Evolutionary conservation across 2,797 vertebrate genomes (phyloP).

Genomic region (Chelmon rostratus): DNA sequence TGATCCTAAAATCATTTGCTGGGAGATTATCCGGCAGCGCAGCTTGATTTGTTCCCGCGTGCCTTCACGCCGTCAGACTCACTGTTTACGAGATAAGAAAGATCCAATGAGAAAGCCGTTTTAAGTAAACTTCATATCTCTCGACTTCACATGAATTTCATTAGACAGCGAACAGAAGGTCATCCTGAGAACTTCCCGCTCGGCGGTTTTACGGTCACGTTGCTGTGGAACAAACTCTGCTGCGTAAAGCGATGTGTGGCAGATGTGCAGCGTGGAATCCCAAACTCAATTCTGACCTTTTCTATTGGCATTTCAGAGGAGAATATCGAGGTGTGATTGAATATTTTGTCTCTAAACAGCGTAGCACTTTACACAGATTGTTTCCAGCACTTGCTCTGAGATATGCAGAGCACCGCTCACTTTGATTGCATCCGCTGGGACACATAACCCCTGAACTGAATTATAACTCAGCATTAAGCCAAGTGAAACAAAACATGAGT

Average conservation of each 20-base stretch:
- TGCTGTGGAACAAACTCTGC: slow-evolving; percentile 23
- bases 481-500: slow-evolving; percentile 52
- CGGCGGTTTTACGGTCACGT: slow-evolving; percentile 41
- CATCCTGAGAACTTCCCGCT: slow-evolving; percentile 39
- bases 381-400: slow-evolving; percentile 52
- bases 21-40: slow-evolving; percentile 43
- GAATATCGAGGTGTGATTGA: slow-evolving; percentile 54
- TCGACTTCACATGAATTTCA: slow-evolving; percentile 50
- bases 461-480: slow-evolving; percentile 58
- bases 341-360: slow-evolving; percentile 62
- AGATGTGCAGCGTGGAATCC: slow-evolving; percentile 49
- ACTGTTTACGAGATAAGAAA: slow-evolving; percentile 52
- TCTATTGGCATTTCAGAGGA: slow-evolving; percentile 51
- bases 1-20: slow-evolving; percentile 40
- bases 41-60: slow-evolving; percentile 45
- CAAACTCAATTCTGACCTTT: slow-evolving; percentile 66
- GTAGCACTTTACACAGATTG: slow-evolving; percentile 49
- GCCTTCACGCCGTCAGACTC: slow-evolving; percentile 32
- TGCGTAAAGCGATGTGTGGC: slow-evolving; percentile 36
- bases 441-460: slow-evolving; percentile 67
- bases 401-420: slow-evolving; percentile 48
- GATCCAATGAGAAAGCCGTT: slow-evolving; percentile 42
- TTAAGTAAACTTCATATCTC: slow-evolving; percentile 46
- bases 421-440: slow-evolving; percentile 75
- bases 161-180: slow-evolving; percentile 52